Base-by-base conservation (phyloP, 2,113 vertebrate genomes). In the Hemiprocne comata region DNA sequence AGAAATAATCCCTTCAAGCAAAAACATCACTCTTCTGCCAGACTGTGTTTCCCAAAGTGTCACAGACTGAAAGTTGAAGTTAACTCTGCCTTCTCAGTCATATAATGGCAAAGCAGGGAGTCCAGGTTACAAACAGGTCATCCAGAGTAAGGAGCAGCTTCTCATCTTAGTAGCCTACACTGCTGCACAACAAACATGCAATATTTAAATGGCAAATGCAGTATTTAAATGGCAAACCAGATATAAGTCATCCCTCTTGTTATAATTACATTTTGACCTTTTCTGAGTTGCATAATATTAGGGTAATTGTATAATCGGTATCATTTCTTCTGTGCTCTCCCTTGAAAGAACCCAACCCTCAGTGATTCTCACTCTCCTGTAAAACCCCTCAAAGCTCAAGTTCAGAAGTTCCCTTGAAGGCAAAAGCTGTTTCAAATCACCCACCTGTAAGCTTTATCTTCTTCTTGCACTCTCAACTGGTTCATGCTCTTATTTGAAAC, bases 1-100 rank as follows among this genome's bases (percentile, higher is more conserved):
- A 94, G 73, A 96, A 95, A 90, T 88, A 95, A 96, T 93, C 61
- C 72, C 85, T 96, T 95, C 57, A 93, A 93, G 92, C 75, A 90
- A 96, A 42, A 96, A 93, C 75, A 96, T 96, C 65, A 75, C 53
- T 94, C 76, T 91, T 87, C 50, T 94, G 95, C 80, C 94, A 94
- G 83, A 17, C 55, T 87, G 50, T 3, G 5, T 96, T 96, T 96
- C 80, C 83, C 57, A 81, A 89, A 89, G 76, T 87, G 93, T 91
- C 80, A 89, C 38, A 90, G 76, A 84, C 34, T 0, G 9, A 93
- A 78, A 93, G 69, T 76, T 76, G 86, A 95, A 88, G 61, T 92
- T 93, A 90, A 93, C 38, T 25, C 18, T 87, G 70, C 57, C 33
- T 89, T 87, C 76, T 93, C 80, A 75, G 69, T 71, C 61, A 55